Evolutionary conservation across 2,888 invertebrate genomes (phyloP), one percentile per base, ranked within the genome.

Genomic region (Metallyticus violacea): DNA sequence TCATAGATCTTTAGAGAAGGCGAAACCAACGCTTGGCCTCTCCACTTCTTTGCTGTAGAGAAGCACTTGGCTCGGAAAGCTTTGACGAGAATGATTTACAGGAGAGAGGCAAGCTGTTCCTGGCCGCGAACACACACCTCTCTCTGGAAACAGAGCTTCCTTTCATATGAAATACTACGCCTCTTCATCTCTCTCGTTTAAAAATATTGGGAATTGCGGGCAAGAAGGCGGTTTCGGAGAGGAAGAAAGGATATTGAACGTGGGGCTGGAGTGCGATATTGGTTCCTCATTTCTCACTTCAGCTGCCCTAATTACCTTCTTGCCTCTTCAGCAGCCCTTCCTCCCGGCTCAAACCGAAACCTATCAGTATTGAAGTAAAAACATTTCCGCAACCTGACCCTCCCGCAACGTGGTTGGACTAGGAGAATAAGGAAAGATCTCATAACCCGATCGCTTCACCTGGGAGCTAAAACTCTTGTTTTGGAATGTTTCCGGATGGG

Each of bases 291-390:
- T 82, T 82, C 82, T 82, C 82, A 82, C 82, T 82, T 82, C 82
- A 76, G 27, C 80, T 62, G 40, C 87, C 81, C 87, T 85, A 85
- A 85, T 87, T 87, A 87, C 85, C 81, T 40, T 81, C 85, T 81
- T 77, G 40, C 40, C 40, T 62, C 80, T 62, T n/a, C n/a, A n/a
- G n/a, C n/a, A n/a, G n/a, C n/a, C n/a, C n/a, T n/a, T 76, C 79
- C 85, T 81, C 81, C 81, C 30, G 81, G 81, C 28, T 85, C 77
- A 62, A 62, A 62, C 40, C 40, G 22, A 62, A 62, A 62, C 40
- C 40, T 62, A 62, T 62, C 40, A 62, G 40, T 62, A 62, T 62
- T 62, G 40, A 62, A 62, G 40, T 62, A 62, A 62, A 62, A 62
- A 62, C 40, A 62, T 62, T 62, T 62, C 40, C 40, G 40, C 40